Evolutionary conservation across 64 coral and sea anemone genomes (phyloP).

Genomic region (Stylophora pistillata): DNA sequence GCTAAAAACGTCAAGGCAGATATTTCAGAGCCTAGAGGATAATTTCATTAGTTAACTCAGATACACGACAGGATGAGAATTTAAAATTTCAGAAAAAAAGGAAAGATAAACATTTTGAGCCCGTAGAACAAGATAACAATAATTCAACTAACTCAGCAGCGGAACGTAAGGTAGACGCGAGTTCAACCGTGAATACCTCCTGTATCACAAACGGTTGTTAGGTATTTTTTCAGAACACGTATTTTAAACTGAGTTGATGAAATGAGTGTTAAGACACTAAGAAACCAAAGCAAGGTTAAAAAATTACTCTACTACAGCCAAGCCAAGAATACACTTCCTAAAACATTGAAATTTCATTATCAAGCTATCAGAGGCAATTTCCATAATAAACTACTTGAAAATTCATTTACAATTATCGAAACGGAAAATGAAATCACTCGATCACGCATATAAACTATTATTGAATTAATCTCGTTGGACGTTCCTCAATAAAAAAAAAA

Average conservation of each 20-base stretch:
- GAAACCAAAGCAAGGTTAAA: background rate
- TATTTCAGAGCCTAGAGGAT: background rate
- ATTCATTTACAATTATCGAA: constrained; percentile 37
- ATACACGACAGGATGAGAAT: background rate
- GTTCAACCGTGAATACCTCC: constrained; percentile 11
- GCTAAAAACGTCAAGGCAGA: background rate
- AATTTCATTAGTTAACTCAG: background rate
- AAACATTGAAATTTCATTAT: background rate
- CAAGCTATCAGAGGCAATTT: background rate
- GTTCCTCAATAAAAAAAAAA: background rate
- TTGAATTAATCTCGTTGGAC: background rate
- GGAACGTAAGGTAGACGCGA: background rate
- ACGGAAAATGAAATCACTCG: background rate
- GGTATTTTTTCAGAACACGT: background rate
- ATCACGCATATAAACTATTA: constrained; percentile 20
- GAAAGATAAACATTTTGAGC: too few species aligned
- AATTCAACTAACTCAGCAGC: background rate
- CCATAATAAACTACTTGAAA: constrained; percentile 11
- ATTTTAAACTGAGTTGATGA: background rate
- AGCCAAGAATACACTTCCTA: background rate
- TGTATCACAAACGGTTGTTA: background rate
- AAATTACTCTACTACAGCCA: background rate
- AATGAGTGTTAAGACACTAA: background rate
- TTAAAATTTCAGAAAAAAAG: background rate
- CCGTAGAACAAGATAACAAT: too few species aligned